These are phyloP conservation scores for Phyllotreta cruciferae DNA, from an alignment of 2,888 invertebrate genomes.

Conservation along the genomic window DNA sequence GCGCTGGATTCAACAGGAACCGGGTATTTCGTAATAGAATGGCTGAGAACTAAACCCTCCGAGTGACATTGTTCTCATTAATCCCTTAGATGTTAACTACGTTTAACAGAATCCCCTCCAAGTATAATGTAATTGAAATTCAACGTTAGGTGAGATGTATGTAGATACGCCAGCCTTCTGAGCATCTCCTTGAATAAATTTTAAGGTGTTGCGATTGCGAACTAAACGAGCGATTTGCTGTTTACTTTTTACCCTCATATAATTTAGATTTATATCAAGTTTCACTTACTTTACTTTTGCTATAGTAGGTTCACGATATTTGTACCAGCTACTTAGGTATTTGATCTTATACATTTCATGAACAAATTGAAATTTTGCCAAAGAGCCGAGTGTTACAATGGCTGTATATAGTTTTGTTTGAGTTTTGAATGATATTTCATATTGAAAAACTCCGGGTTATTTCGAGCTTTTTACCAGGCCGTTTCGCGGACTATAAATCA, in stretches of 20 bases:
- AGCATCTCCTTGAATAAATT: conserved; percentile 4
- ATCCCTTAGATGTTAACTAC: conserved; percentile 27
- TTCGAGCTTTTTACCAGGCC: too few relatives aligned
- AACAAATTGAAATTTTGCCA: too few relatives aligned
- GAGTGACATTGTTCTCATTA: conserved; percentile 25
- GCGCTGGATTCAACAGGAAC: conserved; percentile 12
- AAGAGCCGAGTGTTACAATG: too few relatives aligned
- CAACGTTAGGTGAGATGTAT: conserved; percentile 5
- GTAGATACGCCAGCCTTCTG: neutral
- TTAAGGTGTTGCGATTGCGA: neutral
- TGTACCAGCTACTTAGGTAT: too few relatives aligned
- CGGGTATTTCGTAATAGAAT: conserved; percentile 19
- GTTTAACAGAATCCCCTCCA: conserved; percentile 8
- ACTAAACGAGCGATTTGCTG: neutral
- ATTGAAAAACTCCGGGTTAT: too few relatives aligned
- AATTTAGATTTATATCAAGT: neutral
- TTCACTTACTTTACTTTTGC: neutral
- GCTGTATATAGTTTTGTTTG: too few relatives aligned
- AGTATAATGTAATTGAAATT: conserved; percentile 23
- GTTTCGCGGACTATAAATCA: too few relatives aligned
- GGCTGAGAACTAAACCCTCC: conserved; percentile 17
- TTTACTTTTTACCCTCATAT: too few relatives aligned
- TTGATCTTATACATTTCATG: too few relatives aligned
- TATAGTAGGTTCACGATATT: too few relatives aligned
- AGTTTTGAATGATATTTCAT: too few relatives aligned